Evolutionary conservation across 2,113 vertebrate genomes (phyloP).

Genomic region (Rattus rattus): DNA sequence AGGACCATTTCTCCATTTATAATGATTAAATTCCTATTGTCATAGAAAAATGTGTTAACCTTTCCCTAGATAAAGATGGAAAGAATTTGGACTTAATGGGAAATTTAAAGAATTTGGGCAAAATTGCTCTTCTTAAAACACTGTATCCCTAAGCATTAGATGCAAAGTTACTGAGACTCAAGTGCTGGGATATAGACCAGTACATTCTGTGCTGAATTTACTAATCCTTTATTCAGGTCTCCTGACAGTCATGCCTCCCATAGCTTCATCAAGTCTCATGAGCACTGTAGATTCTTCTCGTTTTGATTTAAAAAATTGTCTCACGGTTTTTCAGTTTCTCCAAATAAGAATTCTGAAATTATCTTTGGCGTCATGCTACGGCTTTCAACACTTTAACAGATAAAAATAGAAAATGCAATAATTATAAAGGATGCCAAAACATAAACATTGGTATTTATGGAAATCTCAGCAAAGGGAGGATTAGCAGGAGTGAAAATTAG

Average conservation of each 20-base stretch:
- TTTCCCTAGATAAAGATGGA: not conserved
- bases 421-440: not conserved
- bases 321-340: not conserved
- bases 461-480: not conserved
- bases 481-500: not conserved
- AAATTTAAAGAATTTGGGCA: accelerated
- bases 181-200: not conserved
- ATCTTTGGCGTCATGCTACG: not conserved
- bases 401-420: not conserved
- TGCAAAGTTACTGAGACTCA: not conserved
- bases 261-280: not conserved
- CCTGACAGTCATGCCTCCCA: not conserved
- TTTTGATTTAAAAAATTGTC: not conserved
- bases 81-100: not conserved
- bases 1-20: not conserved
- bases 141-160: not conserved
- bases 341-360: not conserved
- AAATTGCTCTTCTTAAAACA: not conserved
- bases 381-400: not conserved
- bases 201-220: not conserved
- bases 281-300: not conserved
- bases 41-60: not conserved
- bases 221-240: not conserved
- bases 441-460: not conserved
- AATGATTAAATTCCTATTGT: not conserved